Percentiles rank a stretch among this genome's conserved stretches.
These are phyloP conservation scores for Hippopotamus amphibius DNA, from an alignment of 2,113 vertebrate genomes.

Conservation along the genomic window DNA sequence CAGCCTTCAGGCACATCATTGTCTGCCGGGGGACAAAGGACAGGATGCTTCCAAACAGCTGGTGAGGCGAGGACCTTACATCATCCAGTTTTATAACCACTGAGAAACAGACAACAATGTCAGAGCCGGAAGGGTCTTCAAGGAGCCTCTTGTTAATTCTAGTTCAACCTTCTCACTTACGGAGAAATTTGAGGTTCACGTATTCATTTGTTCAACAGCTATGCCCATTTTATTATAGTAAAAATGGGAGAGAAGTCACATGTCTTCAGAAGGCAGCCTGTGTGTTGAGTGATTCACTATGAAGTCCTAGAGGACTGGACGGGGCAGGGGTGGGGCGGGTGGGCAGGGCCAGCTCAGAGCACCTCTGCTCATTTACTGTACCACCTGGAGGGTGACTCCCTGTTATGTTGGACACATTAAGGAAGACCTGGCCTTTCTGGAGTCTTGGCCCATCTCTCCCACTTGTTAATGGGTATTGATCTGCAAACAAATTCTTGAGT, in stretches of 20 bases:
- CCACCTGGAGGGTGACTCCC: not conserved
- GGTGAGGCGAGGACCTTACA: not conserved
- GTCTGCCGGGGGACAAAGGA: not conserved
- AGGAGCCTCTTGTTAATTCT: not conserved
- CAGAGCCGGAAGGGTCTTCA: not conserved
- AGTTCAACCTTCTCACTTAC: not conserved
- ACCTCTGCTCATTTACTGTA: not conserved
- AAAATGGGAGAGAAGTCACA: not conserved
- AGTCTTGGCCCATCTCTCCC: not conserved
- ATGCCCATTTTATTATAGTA: not conserved
- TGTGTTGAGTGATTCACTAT: not conserved
- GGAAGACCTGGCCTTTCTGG: not conserved
- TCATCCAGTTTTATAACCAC: not conserved
- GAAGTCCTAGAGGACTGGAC: not conserved
- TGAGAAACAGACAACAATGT: not conserved
- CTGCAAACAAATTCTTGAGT: not conserved
- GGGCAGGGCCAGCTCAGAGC: not conserved
- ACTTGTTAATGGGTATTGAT: constrained; percentile 48
- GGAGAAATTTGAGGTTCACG: not conserved
- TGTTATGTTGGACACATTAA: not conserved
- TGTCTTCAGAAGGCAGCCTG: not conserved
- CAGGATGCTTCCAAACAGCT: not conserved
- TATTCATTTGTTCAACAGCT: not conserved
- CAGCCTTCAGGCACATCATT: fast-evolving
- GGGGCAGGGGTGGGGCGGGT: not conserved